Evolutionary conservation across 2,888 invertebrate species (phyloP), one percentile per base, ranked within the genome.

Genomic region (Cancer borealis): DNA sequence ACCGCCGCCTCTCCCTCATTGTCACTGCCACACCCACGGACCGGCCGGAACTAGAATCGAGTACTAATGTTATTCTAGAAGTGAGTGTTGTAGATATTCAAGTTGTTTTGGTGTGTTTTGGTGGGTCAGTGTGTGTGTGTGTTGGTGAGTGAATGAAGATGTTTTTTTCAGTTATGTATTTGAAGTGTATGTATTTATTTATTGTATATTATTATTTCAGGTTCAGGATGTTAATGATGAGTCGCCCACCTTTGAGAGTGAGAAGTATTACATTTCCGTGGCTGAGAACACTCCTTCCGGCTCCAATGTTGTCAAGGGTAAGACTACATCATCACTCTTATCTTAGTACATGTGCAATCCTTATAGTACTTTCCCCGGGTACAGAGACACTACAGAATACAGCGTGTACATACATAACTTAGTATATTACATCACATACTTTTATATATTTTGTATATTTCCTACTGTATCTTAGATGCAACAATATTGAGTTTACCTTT

Each of bases 191-290:
- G 54, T 54, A 14, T 54, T 54, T 21, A 66, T 12, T 12, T 17
- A 21, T 17, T 66, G 12, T 17, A 8, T 66, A 17, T 17, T 73
- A 8, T 26, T 3, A 66, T 84, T 87, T 5, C 54, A 98, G 97
- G 98, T 99, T 95, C 97, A 98, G 95, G 99, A 99, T 96, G 98
- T 98, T 96, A 99, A 99, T 96, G 99, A 99, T 96, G 98, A 99
- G 96, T 97, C 98, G 92, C 99, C 99, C 0, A 97, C 97, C 96
- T 99, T 99, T 96, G 98, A 99, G 96, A 98, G 98, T 96, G 97
- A 97, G 96, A 98, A 98, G 0, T 99, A 99, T 97, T 97, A 97
- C 94, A 97, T 98, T 46, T 97, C 97, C 96, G 97, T 99, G 21
- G 98, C 98, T 0, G 99, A 99, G 49, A 95, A 95, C 84, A 95